Conservation (phyloP, 2,888 invertebrate genomes). For the Sesia apiformis region DNA sequence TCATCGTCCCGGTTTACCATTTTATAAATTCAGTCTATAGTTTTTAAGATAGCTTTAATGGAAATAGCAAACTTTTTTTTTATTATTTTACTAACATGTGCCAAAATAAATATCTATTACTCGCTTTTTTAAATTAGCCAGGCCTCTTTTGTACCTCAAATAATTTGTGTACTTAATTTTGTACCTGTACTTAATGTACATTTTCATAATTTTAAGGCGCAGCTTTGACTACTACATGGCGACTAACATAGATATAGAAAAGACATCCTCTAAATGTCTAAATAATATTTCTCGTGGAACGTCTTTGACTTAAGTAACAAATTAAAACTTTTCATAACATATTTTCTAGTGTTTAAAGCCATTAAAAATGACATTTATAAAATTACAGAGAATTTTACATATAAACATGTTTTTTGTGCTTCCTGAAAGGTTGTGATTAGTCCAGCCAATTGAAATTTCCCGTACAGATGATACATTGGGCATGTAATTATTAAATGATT, state of each 20-base stretch:
- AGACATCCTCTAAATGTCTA: too few species aligned
- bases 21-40: neutral
- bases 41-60: neutral
- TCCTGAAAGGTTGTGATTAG: too few species aligned
- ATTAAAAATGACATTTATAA: too few species aligned
- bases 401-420: too few species aligned
- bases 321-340: neutral
- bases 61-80: neutral
- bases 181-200: neutral
- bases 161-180: neutral
- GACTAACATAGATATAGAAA: neutral
- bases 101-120: conserved; percentile 30
- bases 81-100: conserved; percentile 33
- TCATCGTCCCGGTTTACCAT: neutral
- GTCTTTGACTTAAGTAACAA: too few species aligned
- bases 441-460: too few species aligned
- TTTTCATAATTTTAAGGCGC: neutral
- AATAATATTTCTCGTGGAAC: too few species aligned
- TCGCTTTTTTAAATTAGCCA: neutral
- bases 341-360: neutral
- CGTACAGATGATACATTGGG: neutral
- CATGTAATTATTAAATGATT: neutral
- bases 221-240: neutral
- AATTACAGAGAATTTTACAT: too few species aligned
- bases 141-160: neutral